phyloP scores from a whole-genome alignment of 2,888 invertebrate genomes.

The Andrena bicolor region DNA sequence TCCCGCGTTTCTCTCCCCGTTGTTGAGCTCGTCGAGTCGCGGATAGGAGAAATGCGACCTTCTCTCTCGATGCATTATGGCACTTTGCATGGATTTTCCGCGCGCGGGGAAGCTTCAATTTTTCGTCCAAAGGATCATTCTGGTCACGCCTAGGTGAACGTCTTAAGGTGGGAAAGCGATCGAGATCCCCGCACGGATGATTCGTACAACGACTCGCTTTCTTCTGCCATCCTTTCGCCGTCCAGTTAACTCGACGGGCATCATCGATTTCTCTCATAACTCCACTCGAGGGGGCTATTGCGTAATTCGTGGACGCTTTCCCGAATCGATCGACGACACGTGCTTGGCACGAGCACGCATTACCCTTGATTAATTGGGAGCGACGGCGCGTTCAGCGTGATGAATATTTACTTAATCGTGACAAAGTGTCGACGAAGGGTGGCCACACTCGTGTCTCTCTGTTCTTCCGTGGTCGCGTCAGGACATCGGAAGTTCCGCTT shows the following conservation, averaged over 20 bases:
- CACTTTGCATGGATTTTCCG: neutral
- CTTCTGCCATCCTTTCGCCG: neutral
- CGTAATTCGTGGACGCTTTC: constrained; percentile 40
- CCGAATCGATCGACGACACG: constrained; percentile 29
- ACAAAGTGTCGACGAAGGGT: constrained; percentile 1
- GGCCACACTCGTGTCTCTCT: neutral
- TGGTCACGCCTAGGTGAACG: neutral
- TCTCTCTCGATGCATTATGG: neutral
- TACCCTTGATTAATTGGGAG: constrained; percentile 44
- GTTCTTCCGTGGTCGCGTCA: neutral
- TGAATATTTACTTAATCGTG: constrained; percentile 43
- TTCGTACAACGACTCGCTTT: neutral
- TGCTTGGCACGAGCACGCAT: constrained; percentile 18
- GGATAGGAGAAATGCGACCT: neutral
- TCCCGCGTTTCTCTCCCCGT: neutral
- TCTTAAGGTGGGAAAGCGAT: neutral
- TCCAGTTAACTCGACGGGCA: neutral
- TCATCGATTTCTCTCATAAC: neutral
- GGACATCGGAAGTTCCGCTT: constrained; percentile 5
- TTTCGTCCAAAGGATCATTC: neutral
- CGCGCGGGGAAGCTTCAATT: neutral
- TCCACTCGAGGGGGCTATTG: constrained; percentile 22
- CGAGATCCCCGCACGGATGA: neutral
- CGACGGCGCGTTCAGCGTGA: constrained; percentile 29
- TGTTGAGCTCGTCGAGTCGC: neutral